A percentile compares a stretch with the other conserved stretches of the same genome.
Conservation (phyloP, 92 coral and sea anemone species). For the Zoanthus sociatus region DNA sequence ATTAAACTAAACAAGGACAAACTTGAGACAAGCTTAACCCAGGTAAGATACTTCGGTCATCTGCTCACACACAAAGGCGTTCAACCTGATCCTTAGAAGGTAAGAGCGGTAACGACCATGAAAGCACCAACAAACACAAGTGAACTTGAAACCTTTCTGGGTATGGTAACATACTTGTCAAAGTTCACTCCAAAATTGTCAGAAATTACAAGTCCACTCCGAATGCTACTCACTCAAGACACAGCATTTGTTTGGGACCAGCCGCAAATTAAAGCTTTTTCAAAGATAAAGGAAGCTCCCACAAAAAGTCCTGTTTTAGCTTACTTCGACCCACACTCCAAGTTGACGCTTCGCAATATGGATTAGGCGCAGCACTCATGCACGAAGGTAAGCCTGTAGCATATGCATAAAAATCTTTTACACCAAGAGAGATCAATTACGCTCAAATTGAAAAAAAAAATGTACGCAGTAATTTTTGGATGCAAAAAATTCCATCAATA, state of each 20-base stretch:
- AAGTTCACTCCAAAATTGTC: slow-evolving; percentile 11
- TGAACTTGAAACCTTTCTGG: slow-evolving; percentile 12
- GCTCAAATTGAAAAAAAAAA: slow-evolving; percentile 32
- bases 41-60: slow-evolving; percentile 13
- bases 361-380: slow-evolving; percentile 21
- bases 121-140: slow-evolving; percentile 9
- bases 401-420: slow-evolving; percentile 10
- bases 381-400: slow-evolving; percentile 29
- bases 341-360: neutral
- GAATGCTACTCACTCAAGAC: neutral
- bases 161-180: neutral
- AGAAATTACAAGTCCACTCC: slow-evolving; percentile 13
- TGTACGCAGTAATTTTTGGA: neutral
- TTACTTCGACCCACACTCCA: neutral
- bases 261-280: neutral
- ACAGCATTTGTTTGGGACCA: neutral
- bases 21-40: neutral
- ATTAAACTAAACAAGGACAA: neutral
- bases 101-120: slow-evolving; percentile 19
- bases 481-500: slow-evolving; percentile 16
- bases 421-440: slow-evolving; percentile 8
- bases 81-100: slow-evolving; percentile 25
- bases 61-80: neutral
- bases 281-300: neutral
- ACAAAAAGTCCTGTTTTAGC: neutral